phyloP scores from a whole-genome alignment of 2,113 vertebrate species.

The Bujurquina vittata region DNA sequence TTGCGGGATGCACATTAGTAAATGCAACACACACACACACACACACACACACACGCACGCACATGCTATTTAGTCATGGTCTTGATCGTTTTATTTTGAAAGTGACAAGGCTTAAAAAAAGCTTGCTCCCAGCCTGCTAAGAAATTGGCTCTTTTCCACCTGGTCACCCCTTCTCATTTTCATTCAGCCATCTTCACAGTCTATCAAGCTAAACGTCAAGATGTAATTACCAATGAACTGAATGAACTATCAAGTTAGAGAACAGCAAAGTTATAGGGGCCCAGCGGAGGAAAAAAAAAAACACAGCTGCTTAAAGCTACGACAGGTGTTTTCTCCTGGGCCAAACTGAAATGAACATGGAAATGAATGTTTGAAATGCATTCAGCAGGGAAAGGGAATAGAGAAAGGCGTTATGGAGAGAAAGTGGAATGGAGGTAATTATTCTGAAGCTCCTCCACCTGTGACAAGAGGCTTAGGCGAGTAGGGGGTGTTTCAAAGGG shows the following conservation, averaged over 20 bases:
- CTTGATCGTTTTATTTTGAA: conserved; percentile 56
- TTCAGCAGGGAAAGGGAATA: conserved; percentile 31
- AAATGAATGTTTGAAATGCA: conserved; percentile 76
- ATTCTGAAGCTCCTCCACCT: conserved; percentile 77
- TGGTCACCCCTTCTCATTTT: conserved; percentile 64
- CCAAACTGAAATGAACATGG: conserved; percentile 71
- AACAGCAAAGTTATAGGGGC: conserved; percentile 43
- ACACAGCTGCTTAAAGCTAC: conserved; percentile 33
- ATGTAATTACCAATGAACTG: conserved; percentile 72
- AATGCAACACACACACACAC: not conserved
- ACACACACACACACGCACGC: not conserved
- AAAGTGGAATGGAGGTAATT: conserved; percentile 74
- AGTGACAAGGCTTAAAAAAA: conserved; percentile 26
- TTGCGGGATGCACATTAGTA: not conserved
- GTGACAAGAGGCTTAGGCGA: conserved; percentile 74
- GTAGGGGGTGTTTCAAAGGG: conserved; percentile 48
- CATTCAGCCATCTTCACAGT: conserved; percentile 67
- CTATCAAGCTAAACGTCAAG: conserved; percentile 69
- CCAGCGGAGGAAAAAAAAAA: not conserved
- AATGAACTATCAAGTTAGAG: conserved; percentile 48
- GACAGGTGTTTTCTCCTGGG: conserved; percentile 75
- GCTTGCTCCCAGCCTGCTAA: conserved; percentile 21
- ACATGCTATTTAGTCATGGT: conserved; percentile 33
- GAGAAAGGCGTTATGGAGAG: conserved; percentile 1
- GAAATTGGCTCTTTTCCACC: conserved; percentile 67